A percentile compares a stretch with the other conserved stretches of the same genome.
Conservation (phyloP, 2,797 vertebrate genomes). For the Atherinosoma microstoma region DNA sequence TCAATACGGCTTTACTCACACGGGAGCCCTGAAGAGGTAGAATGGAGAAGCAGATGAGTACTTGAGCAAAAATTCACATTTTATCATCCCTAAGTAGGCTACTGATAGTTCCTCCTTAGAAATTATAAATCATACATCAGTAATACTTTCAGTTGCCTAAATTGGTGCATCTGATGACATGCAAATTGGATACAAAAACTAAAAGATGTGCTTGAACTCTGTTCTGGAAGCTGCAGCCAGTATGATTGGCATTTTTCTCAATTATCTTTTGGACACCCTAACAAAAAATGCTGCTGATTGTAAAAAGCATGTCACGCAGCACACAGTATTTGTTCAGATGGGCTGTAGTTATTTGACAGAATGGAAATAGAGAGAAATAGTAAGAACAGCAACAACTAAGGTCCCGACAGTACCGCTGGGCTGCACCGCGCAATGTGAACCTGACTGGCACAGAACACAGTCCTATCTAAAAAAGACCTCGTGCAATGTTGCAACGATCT, state of each 20-base stretch:
- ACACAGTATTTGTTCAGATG: neutral
- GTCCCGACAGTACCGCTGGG: neutral
- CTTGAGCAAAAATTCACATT: neutral
- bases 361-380: neutral
- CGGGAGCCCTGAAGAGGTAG: neutral
- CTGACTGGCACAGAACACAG: constrained; percentile 12
- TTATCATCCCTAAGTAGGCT: neutral
- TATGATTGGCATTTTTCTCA: neutral
- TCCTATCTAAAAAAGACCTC: constrained; percentile 33
- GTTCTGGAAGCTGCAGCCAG: constrained; percentile 3
- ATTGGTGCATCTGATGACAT: neutral
- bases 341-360: constrained; percentile 4
- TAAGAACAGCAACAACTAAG: neutral
- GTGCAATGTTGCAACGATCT: constrained; percentile 25
- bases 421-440: neutral
- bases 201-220: neutral
- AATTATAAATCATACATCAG: constrained; percentile 8
- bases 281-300: neutral
- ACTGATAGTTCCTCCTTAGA: neutral
- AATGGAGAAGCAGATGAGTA: neutral
- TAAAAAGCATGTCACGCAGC: neutral
- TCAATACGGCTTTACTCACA: neutral
- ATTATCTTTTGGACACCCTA: neutral
- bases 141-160: neutral
- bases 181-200: neutral